A percentile compares a stretch with the other conserved stretches of the same genome.
phyloP scores from a whole-genome alignment of 2,113 vertebrate genomes.

The Willisornis vidua region DNA sequence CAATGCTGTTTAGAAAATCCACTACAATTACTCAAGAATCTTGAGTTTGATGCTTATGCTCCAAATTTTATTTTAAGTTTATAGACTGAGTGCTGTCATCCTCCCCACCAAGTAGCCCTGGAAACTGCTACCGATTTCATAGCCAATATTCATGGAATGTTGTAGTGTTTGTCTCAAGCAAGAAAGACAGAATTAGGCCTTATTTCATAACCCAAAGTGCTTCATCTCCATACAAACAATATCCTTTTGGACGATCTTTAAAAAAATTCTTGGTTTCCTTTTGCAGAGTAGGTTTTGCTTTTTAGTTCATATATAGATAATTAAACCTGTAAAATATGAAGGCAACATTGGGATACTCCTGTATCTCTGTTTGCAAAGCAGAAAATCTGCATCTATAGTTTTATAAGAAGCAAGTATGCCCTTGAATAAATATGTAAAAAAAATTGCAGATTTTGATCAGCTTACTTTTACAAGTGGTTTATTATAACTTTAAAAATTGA shows the following conservation, averaged over 20 bases:
- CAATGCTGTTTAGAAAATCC: neutral
- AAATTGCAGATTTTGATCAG: neutral
- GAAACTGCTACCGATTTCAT: neutral
- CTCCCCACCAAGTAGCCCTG: neutral
- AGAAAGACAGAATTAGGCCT: neutral
- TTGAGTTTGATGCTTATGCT: neutral
- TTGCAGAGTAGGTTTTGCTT: neutral
- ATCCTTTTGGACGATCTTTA: neutral
- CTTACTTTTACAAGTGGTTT: neutral
- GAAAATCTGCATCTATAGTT: neutral
- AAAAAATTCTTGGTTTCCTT: neutral
- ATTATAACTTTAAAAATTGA: neutral
- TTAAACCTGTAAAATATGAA: neutral
- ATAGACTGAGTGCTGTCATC: neutral
- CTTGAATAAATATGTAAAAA: neutral
- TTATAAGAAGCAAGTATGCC: neutral
- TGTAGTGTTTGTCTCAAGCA: neutral
- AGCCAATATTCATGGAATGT: rapidly evolving
- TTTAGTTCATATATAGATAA: neutral
- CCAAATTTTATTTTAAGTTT: neutral
- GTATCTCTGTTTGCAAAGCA: neutral
- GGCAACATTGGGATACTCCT: neutral
- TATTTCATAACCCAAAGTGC: neutral
- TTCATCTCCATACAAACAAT: neutral
- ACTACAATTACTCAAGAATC: neutral